phyloP scores from a whole-genome alignment of 2,888 invertebrate genomes.

The Onchidella celtica region DNA sequence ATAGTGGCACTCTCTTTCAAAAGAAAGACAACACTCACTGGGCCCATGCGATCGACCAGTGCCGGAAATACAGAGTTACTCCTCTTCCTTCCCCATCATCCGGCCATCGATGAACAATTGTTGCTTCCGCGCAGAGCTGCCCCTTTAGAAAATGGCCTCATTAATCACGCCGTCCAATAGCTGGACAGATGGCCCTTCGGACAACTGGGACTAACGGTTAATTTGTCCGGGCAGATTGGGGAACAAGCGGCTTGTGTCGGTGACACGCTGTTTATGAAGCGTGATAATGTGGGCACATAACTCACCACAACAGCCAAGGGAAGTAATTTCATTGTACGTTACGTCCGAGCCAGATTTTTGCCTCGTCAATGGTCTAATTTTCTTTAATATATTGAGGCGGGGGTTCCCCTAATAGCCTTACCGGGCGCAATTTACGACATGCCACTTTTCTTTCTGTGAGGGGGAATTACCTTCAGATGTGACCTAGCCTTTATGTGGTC shows the following conservation, averaged over 20 bases:
- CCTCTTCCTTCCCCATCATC: not conserved
- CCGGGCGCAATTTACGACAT: no score
- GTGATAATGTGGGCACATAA: not conserved
- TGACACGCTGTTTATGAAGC: not conserved
- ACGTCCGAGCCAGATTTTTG: no score
- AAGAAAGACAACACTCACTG: no score
- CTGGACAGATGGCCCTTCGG: slow-evolving; percentile 1
- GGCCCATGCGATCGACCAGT: no score
- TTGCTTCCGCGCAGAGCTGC: not conserved
- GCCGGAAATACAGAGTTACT: not conserved
- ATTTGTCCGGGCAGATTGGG: not conserved
- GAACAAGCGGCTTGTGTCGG: not conserved
- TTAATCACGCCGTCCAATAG: not conserved
- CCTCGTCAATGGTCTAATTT: no score
- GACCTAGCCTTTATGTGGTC: no score
- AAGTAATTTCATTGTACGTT: not conserved
- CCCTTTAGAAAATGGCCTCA: not conserved
- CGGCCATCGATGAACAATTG: not conserved
- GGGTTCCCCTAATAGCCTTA: no score
- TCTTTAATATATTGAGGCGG: no score
- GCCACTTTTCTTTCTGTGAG: no score
- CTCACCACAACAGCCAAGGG: not conserved
- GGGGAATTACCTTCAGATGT: no score
- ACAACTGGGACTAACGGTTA: slow-evolving; percentile 14
- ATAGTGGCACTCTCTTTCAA: no score